Percentiles rank a stretch among this genome's conserved stretches.
These are phyloP conservation scores for Mesoligia furuncula DNA, from an alignment of 2,888 invertebrate genomes.

Conservation along the genomic window DNA sequence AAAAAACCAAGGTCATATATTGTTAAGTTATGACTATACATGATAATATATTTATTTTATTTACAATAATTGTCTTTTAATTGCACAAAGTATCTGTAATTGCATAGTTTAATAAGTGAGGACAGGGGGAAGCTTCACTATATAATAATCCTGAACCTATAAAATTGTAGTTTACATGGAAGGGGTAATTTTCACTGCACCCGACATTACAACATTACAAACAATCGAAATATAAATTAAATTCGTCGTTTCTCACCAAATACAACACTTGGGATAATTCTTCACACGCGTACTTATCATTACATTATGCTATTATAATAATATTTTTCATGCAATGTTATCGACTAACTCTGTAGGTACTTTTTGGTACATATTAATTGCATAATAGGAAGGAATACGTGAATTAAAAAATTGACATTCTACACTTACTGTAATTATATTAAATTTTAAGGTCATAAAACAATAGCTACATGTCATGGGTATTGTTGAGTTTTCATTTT, in stretches of 20 bases:
- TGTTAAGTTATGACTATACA: constrained; percentile 33
- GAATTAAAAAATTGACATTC: constrained; percentile 87
- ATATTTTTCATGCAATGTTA: constrained; percentile 82
- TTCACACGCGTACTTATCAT: constrained; percentile 64
- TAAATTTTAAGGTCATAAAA: constrained; percentile 46
- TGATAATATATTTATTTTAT: constrained; percentile 40
- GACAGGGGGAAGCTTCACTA: constrained; percentile 14
- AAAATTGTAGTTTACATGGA: constrained; percentile 2
- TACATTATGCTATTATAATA: constrained; percentile 66
- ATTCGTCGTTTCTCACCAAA: constrained; percentile 64
- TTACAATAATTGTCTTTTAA: constrained; percentile 50
- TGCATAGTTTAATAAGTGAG: constrained; percentile 57
- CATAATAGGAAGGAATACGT: constrained; percentile 87
- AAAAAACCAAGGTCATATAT: not conserved
- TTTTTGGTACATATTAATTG: constrained; percentile 85
- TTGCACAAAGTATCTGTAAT: constrained; percentile 39
- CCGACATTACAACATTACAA: constrained; percentile 60
- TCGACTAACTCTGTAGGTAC: constrained; percentile 82
- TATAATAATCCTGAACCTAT: constrained; percentile 2
- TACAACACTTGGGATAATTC: constrained; percentile 60
- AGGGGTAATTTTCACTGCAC: not conserved
- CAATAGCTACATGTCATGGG: constrained; percentile 46
- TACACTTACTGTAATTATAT: constrained; percentile 71
- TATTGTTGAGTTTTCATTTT: constrained; percentile 42
- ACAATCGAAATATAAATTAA: constrained; percentile 62